These are phyloP conservation scores for Nematostella vectensis DNA, from an alignment of 92 coral and sea anemone genomes.

Conservation along the genomic window DNA sequence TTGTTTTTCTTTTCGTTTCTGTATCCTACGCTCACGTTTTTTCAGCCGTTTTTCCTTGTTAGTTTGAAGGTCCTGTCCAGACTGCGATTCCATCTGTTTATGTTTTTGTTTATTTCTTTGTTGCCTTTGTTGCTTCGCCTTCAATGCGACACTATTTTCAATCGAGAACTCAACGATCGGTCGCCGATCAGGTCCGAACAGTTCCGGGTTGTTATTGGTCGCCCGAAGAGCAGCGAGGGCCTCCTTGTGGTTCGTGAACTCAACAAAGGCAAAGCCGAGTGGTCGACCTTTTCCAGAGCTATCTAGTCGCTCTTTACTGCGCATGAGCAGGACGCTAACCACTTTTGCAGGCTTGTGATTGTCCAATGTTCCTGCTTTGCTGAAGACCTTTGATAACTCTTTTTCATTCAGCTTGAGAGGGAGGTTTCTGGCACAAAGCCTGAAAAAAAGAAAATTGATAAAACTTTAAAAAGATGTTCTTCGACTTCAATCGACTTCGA, in stretches of 20 bases:
- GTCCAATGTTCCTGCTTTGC: constrained; percentile 22
- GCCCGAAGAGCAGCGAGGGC: constrained; percentile 76
- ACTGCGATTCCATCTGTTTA: constrained; percentile 10
- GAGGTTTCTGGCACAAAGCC: constrained; percentile 88
- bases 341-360: constrained; percentile 33
- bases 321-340: constrained; percentile 58
- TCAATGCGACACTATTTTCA: constrained; percentile 78
- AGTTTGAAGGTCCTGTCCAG: constrained; percentile 26
- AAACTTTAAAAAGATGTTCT: too few relatives aligned
- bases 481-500: too few relatives aligned
- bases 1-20: constrained; percentile 43
- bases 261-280: constrained; percentile 84
- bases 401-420: constrained; percentile 63
- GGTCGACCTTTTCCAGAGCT: constrained; percentile 76
- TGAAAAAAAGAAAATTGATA: constrained; percentile 6
- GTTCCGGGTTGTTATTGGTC: constrained; percentile 79
- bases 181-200: constrained; percentile 84
- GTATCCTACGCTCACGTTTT: constrained; percentile 34
- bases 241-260: constrained; percentile 70
- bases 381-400: constrained; percentile 50
- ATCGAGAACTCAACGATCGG: constrained; percentile 93
- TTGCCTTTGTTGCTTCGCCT: constrained; percentile 64
- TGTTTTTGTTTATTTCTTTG: constrained; percentile 36
- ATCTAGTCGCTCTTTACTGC: constrained; percentile 78
- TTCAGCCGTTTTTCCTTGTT: constrained; percentile 64